These are phyloP conservation scores for Galendromus occidentalis DNA, from an alignment of 1,140 invertebrate species.

Conservation along the genomic window DNA sequence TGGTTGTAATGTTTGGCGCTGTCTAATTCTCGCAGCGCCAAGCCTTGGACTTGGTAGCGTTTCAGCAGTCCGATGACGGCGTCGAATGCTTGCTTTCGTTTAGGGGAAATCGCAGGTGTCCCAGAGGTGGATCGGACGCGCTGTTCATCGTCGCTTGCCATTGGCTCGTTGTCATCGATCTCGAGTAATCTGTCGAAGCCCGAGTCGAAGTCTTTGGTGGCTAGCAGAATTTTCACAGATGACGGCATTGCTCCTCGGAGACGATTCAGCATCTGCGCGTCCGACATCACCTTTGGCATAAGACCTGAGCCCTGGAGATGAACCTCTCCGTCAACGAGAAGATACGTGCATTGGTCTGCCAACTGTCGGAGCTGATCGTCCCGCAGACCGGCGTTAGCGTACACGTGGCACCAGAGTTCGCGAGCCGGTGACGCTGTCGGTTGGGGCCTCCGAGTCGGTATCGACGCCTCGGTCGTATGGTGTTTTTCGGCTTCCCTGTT, in stretches of 20 bases:
- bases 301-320: slow-evolving; percentile 6
- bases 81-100: neutral
- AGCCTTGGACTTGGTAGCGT: slow-evolving; percentile 1
- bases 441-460: neutral
- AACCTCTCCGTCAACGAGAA: neutral
- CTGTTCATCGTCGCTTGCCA: neutral
- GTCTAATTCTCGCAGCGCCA: neutral
- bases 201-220: slow-evolving; percentile 8
- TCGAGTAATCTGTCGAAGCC: slow-evolving; percentile 7
- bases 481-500: no score
- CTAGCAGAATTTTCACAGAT: slow-evolving; percentile 3
- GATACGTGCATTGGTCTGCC: neutral
- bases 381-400: slow-evolving; percentile 1
- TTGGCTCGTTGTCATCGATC: neutral
- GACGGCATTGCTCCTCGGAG: slow-evolving; percentile 1
- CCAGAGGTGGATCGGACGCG: neutral
- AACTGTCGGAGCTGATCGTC: neutral
- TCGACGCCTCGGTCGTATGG: neutral
- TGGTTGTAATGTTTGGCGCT: slow-evolving; percentile 7
- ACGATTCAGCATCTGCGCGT: slow-evolving; percentile 8
- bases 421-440: neutral
- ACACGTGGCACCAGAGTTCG: slow-evolving; percentile 8
- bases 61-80: slow-evolving; percentile 1
- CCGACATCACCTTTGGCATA: slow-evolving; percentile 10
- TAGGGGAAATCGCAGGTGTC: neutral